Base-by-base conservation (phyloP, 1,140 invertebrate genomes). In the Grapholita molesta region DNA sequence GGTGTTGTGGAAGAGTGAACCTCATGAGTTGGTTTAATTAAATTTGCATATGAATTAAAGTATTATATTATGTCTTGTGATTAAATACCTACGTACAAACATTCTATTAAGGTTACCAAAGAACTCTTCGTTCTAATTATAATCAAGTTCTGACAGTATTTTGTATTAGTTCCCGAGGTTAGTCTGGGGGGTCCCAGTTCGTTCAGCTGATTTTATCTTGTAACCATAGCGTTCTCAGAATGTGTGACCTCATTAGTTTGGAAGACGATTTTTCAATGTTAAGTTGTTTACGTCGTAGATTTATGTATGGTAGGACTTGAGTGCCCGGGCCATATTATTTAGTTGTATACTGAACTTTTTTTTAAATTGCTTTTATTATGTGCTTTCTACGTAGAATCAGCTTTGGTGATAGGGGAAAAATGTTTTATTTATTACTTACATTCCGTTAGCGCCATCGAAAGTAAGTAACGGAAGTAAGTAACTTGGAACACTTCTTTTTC, bases 71-170 rank as follows among this genome's bases (percentile, higher is more conserved):
- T 42, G 64, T 66, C 32, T 66, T 66, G 55, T 61, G 55, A 61
- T 61, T 61, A 15, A n/a, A 32, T 61, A 61, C 55, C 55, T 61
- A 61, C 55, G 24, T 61, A 61, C 55, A 61, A 61, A 61, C 42
- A 61, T 25, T 61, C 24, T 61, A 61, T n/a, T 61, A 61, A 61
- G 55, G n/a, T 28, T 61, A 61, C 25, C 55, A 61, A 61, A 61
- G 25, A 15, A 61, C n/a, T 61, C 35, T 38, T 28, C 4, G 25
- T 61, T 61, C n/a, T 30, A 25, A 2, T 61, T 61, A n/a, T 61
- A 28, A 30, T 61, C 24, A 61, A 61, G 12, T 61, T 61, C 21
- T 28, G 12, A 28, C 55, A 28, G n/a, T 61, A 61, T 55, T 25
- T 25, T 55, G 21, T 55, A 28, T 61, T 30, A 30, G 25, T 61